A percentile compares a stretch with the other conserved stretches of the same genome.
Evolutionary conservation across 2,797 vertebrate species (phyloP).

Genomic region (Phalloptychus januarius): DNA sequence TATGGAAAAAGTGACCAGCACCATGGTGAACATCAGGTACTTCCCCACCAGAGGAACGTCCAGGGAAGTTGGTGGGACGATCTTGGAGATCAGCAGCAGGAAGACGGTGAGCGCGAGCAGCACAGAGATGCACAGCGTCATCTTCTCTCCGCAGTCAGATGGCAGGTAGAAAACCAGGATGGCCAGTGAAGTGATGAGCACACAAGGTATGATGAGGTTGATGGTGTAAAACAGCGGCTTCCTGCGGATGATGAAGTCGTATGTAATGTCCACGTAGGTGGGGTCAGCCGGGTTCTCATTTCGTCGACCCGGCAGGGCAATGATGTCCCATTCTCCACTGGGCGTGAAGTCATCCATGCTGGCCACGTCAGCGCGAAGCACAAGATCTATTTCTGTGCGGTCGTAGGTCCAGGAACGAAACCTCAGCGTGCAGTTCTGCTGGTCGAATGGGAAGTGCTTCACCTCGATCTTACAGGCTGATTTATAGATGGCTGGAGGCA

Average conservation of each 20-base stretch:
- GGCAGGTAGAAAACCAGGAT: constrained; percentile 97
- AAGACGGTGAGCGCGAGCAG: constrained; percentile 95
- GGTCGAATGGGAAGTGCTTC: constrained; percentile 98
- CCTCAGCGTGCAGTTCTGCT: constrained; percentile 97
- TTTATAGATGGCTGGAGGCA: constrained; percentile 96
- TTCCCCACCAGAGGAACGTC: constrained; percentile 97
- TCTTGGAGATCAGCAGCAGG: constrained; percentile 96
- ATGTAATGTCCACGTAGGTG: constrained; percentile 96
- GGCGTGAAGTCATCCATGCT: constrained; percentile 98
- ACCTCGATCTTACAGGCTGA: constrained; percentile 97
- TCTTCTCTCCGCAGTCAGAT: constrained; percentile 95
- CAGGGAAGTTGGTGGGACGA: constrained; percentile 93
- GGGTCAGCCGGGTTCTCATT: constrained; percentile 93
- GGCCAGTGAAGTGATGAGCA: constrained; percentile 94
- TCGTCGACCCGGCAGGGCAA: constrained; percentile 91
- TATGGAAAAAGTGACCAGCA: constrained; percentile 96
- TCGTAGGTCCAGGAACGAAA: constrained; percentile 99
- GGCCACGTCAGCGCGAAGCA: constrained; percentile 92
- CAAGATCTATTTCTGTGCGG: constrained; percentile 94
- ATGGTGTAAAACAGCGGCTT: constrained; percentile 98
- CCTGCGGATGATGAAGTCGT: constrained; percentile 95
- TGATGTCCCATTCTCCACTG: constrained; percentile 97
- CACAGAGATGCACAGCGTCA: constrained; percentile 96
- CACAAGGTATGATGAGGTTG: constrained; percentile 96
- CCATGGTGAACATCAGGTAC: constrained; percentile 99